These are phyloP conservation scores for Torymus auratus DNA, from an alignment of 2,888 invertebrate genomes.

Conservation along the genomic window DNA sequence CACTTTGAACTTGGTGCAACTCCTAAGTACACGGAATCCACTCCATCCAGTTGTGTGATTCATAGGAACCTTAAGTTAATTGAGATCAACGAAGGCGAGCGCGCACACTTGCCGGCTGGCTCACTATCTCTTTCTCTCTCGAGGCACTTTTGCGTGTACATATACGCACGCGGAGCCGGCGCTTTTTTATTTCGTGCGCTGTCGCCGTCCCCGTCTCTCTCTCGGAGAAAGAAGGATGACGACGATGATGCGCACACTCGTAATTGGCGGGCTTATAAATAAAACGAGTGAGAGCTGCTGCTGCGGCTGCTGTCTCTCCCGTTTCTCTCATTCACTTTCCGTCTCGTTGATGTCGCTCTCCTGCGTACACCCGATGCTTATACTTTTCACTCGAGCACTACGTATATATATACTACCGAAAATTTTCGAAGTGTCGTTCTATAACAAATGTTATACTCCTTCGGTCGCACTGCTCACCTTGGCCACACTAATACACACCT, in stretches of 20 bases:
- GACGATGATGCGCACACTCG: conserved; percentile 22
- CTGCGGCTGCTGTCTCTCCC: background rate
- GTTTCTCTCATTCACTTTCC: conserved; percentile 20
- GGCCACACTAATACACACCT: no score
- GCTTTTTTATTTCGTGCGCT: background rate
- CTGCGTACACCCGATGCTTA: no score
- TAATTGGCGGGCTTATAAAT: conserved; percentile 37
- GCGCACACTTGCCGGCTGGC: background rate
- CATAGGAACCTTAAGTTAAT: conserved; percentile 3
- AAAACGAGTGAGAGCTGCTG: conserved; percentile 5
- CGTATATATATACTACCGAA: no score
- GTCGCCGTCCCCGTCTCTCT: no score
- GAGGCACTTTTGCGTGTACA: conserved; percentile 2
- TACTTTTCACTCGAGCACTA: no score
- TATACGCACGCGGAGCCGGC: background rate
- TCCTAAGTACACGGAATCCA: no score
- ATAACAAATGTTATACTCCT: no score
- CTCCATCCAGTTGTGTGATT: background rate
- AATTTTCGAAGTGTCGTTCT: no score
- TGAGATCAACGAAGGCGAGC: background rate
- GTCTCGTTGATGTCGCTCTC: background rate
- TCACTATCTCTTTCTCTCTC: background rate
- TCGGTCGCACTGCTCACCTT: no score
- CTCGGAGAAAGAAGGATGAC: background rate
- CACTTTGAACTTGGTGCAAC: no score